Conservation (phyloP, 2,888 invertebrate genomes). For the Rapana venosa region DNA sequence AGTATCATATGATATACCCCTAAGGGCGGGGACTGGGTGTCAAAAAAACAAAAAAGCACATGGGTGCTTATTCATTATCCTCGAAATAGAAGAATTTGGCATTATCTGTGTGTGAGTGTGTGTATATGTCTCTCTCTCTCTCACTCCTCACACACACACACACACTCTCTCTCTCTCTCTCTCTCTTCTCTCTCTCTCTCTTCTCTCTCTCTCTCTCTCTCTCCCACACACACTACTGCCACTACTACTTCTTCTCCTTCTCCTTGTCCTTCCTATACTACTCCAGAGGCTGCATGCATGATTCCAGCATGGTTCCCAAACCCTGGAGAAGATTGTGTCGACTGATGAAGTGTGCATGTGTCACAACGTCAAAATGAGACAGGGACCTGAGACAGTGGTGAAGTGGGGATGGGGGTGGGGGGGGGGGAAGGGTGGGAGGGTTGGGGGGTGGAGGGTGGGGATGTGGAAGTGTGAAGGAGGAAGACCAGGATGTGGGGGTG, state of each 20-base stretch:
- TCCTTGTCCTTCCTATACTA: not conserved
- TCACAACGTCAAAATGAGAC: not conserved
- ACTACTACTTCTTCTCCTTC: too few relatives aligned
- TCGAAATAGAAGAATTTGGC: too few relatives aligned
- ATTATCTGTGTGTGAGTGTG: not conserved
- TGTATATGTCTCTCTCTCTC: not conserved
- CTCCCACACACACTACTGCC: not conserved
- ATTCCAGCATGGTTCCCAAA: not conserved
- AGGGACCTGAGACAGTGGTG: not conserved
- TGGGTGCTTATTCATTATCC: too few relatives aligned
- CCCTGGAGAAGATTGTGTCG: not conserved
- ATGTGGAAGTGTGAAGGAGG: too few relatives aligned
- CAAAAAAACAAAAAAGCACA: too few relatives aligned
- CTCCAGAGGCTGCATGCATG: not conserved
- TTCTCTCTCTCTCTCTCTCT: not conserved
- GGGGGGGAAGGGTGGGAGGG: not conserved
- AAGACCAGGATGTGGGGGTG: too few relatives aligned
- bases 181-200: not conserved
- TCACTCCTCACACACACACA: too few relatives aligned
- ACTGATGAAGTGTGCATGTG: not conserved
- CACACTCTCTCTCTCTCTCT: not conserved
- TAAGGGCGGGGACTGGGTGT: too few relatives aligned
- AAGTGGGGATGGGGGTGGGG: not conserved
- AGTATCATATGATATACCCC: too few relatives aligned
- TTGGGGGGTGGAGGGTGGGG: not conserved